These are phyloP conservation scores for Psittacula cyanocephala DNA, from an alignment of 2,113 vertebrate species.

Conservation along the genomic window DNA sequence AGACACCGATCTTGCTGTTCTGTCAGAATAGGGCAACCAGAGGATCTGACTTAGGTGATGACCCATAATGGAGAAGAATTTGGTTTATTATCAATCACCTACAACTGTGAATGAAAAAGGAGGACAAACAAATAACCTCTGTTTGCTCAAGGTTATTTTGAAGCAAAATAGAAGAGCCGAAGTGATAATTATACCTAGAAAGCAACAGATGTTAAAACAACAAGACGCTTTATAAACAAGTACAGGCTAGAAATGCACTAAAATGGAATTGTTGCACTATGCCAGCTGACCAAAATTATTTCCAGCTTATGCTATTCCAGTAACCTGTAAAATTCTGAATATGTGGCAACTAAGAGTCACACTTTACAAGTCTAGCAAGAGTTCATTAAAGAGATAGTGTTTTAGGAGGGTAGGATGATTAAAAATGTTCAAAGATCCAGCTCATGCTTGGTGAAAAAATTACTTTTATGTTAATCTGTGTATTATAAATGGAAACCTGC, in stretches of 20 bases:
- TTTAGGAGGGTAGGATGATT: neutral
- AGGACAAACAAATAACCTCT: neutral
- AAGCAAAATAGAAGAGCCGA: conserved; percentile 29
- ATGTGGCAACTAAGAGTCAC: neutral
- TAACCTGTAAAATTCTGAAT: conserved; percentile 21
- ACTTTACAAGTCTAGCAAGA: neutral
- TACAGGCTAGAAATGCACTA: conserved; percentile 17
- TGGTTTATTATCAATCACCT: neutral
- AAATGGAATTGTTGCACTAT: conserved; percentile 3
- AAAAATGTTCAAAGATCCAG: neutral
- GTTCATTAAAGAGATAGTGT: neutral
- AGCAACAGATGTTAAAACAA: conserved; percentile 37
- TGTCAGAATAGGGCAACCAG: neutral
- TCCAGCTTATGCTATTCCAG: neutral
- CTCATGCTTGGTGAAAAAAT: neutral
- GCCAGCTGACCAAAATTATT: conserved; percentile 20
- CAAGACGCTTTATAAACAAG: conserved; percentile 30
- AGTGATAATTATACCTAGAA: conserved; percentile 33
- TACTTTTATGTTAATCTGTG: neutral
- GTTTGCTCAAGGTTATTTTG: conserved; percentile 21
- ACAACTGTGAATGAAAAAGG: neutral
- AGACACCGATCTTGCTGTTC: neutral
- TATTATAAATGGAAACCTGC: neutral
- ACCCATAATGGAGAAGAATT: neutral
- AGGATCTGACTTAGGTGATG: neutral